These are phyloP conservation scores for Polyommatus iphigenia DNA, from an alignment of 2,888 invertebrate genomes.

Conservation along the genomic window DNA sequence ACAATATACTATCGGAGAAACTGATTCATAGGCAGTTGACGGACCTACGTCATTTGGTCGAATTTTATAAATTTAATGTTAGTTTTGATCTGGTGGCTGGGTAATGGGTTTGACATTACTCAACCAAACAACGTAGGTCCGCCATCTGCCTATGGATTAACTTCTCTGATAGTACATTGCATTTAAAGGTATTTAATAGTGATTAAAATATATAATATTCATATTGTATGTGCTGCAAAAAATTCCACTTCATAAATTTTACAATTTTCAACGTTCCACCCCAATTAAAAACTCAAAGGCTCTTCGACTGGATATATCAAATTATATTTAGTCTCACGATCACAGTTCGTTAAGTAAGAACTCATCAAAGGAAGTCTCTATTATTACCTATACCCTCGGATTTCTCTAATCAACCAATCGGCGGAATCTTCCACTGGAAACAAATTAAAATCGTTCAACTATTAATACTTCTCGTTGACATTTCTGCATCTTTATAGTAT, in stretches of 20 bases:
- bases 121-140: too few species aligned
- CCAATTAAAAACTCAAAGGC: neutral
- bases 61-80: too few species aligned
- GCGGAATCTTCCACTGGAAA: neutral
- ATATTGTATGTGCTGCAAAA: too few species aligned
- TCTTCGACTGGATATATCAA: constrained; percentile 29
- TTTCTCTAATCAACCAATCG: constrained; percentile 22
- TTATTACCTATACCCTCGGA: constrained; percentile 13
- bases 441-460: constrained; percentile 15
- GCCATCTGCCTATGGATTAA: too few species aligned
- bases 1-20: too few species aligned
- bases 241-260: neutral
- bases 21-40: too few species aligned
- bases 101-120: too few species aligned
- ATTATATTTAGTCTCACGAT: constrained; percentile 31
- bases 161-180: too few species aligned
- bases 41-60: too few species aligned
- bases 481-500: neutral
- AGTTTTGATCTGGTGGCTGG: too few species aligned
- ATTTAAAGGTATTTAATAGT: too few species aligned
- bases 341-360: constrained; percentile 20
- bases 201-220: too few species aligned
- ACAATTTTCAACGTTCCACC: neutral
- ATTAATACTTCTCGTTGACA: neutral
- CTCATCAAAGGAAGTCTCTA: constrained; percentile 26